phyloP scores from a whole-genome alignment of 2,113 vertebrate genomes.

The Gavia stellata region DNA sequence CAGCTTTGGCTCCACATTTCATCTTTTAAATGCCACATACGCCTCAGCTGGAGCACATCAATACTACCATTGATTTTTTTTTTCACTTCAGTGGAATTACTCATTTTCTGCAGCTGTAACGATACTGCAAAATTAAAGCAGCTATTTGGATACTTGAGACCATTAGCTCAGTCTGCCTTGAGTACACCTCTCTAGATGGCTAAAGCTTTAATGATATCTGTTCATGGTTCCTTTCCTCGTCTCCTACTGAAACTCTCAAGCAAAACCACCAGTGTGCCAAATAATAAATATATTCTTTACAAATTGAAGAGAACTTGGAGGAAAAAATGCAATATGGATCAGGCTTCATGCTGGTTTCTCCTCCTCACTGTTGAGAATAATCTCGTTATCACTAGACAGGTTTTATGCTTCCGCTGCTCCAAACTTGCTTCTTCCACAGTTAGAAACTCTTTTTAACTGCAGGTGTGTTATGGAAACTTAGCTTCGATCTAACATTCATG shows the following conservation, averaged over 20 bases:
- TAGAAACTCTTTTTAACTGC: neutral
- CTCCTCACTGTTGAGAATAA: neutral
- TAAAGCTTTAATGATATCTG: neutral
- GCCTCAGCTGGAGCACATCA: neutral
- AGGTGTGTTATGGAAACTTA: neutral
- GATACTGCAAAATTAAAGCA: neutral
- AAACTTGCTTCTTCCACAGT: neutral
- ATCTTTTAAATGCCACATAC: neutral
- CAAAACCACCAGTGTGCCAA: neutral
- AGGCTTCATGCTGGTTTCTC: neutral
- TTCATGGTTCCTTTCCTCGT: fast-evolving
- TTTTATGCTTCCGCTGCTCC: neutral
- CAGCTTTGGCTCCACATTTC: neutral
- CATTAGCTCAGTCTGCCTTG: neutral
- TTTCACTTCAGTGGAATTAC: neutral
- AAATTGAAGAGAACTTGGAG: neutral
- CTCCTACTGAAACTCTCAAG: neutral
- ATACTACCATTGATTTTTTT: neutral
- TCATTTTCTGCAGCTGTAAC: neutral
- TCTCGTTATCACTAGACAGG: neutral
- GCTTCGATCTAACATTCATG: neutral
- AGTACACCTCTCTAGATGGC: neutral
- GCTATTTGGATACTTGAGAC: neutral
- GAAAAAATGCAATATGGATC: neutral
- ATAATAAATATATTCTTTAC: neutral